phyloP scores from a whole-genome alignment of 1,140 invertebrate species.

The Heliconius congener region DNA sequence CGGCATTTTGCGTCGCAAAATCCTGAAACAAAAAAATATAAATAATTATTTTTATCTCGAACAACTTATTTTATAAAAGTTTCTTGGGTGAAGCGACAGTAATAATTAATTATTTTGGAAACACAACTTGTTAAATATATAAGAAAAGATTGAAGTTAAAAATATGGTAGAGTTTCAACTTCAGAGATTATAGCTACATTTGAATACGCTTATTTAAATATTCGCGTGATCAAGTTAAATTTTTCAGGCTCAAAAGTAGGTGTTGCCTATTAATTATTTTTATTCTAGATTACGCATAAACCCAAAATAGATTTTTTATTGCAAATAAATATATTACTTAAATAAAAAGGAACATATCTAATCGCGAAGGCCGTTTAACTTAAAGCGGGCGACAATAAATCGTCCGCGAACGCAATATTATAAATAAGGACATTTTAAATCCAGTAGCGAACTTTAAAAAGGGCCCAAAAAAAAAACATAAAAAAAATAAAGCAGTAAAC shows the following conservation, averaged over 20 bases:
- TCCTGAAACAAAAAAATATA: conserved; percentile 59
- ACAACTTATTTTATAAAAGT: not conserved
- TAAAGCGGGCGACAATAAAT: conserved; percentile 32
- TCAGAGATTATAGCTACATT: not conserved
- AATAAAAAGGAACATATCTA: conserved; percentile 32
- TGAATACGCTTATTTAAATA: not conserved
- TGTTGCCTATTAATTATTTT: conserved; percentile 27
- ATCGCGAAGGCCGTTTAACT: conserved; percentile 33
- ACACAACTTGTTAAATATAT: not conserved
- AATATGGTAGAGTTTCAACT: not conserved
- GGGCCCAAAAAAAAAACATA: conserved; percentile 30
- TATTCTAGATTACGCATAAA: conserved; percentile 19
- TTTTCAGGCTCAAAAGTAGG: conserved; percentile 18
- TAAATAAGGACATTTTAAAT: conserved; percentile 41
- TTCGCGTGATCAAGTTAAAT: conserved; percentile 27
- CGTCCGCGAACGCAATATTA: conserved; percentile 37
- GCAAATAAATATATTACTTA: conserved; percentile 27
- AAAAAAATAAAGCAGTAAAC: conserved; percentile 33
- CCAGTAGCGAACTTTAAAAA: conserved; percentile 42
- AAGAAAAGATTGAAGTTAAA: not conserved
- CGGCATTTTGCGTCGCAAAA: conserved; percentile 52
- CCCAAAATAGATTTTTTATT: conserved; percentile 33
- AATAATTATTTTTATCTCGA: conserved; percentile 18
- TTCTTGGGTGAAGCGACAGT: not conserved
- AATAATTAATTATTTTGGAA: not conserved